A percentile compares a stretch with the other conserved stretches of the same genome.
Conservation (phyloP, 2,888 invertebrate genomes). For the Leucoma salicis region DNA sequence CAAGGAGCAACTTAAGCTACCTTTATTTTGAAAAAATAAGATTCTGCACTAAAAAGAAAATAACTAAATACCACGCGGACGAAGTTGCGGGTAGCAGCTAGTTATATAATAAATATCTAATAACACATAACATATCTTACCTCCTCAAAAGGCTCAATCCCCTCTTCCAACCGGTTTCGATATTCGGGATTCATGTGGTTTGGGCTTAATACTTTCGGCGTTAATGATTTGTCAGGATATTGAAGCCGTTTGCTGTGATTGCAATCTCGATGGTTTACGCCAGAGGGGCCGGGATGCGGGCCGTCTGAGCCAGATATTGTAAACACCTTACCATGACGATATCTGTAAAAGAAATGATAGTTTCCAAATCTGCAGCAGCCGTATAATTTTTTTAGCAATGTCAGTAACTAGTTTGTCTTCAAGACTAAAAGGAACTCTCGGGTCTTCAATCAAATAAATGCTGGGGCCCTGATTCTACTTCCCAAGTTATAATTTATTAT, state of each 20-base stretch:
- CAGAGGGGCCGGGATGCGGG: constrained; percentile 54
- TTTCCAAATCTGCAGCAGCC: background rate
- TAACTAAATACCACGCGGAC: too few species aligned
- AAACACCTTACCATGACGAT: constrained; percentile 59
- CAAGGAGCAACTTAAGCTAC: too few species aligned
- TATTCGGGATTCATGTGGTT: constrained; percentile 20
- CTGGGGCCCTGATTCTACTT: too few species aligned
- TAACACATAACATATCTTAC: constrained; percentile 29
- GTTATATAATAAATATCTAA: too few species aligned
- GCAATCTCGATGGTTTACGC: constrained; percentile 33
- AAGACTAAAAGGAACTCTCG: too few species aligned
- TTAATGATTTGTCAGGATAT: constrained; percentile 25
- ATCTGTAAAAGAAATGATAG: constrained; percentile 38
- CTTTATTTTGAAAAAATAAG: too few species aligned
- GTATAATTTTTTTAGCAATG: too few species aligned
- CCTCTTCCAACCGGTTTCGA: constrained; percentile 44
- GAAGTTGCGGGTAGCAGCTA: too few species aligned
- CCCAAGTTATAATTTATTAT: too few species aligned
- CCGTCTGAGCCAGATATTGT: constrained; percentile 43
- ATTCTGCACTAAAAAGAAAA: too few species aligned
- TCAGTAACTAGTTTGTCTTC: too few species aligned
- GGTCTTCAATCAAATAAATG: too few species aligned
- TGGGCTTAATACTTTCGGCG: constrained; percentile 28
- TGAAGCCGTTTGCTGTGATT: constrained; percentile 21
- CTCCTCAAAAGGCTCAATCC: constrained; percentile 47